These are phyloP conservation scores for Penaeus monodon DNA, from an alignment of 2,888 invertebrate genomes.

Conservation along the genomic window DNA sequence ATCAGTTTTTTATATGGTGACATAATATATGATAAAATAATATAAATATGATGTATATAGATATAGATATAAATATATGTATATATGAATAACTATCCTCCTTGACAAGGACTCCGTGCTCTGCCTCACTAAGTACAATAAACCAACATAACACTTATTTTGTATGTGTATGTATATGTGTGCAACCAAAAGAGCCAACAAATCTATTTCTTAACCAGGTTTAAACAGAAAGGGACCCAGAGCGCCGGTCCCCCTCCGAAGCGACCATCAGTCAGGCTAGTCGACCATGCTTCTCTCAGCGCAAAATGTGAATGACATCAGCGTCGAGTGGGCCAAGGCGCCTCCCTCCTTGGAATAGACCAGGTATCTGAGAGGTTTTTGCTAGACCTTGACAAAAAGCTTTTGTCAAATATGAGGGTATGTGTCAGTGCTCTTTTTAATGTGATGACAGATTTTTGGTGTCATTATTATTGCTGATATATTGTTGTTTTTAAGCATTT, in stretches of 20 bases:
- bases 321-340: conserved; percentile 91
- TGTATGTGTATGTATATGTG: no score
- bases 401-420: conserved; percentile 95
- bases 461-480: neutral
- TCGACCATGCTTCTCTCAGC: conserved; percentile 96
- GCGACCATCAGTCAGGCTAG: conserved; percentile 88
- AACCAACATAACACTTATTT: no score
- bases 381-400: conserved; percentile 97
- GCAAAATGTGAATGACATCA: conserved; percentile 79
- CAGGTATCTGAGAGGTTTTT: conserved; percentile 89
- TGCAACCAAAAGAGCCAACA: no score
- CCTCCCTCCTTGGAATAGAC: conserved; percentile 87
- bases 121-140: no score
- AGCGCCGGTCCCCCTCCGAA: conserved; percentile 78
- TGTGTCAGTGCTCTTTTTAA: conserved; percentile 64
- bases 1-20: no score
- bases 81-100: no score
- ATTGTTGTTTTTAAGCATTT: conserved; percentile 18
- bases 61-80: no score
- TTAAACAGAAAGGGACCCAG: conserved; percentile 44
- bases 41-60: no score
- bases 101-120: no score
- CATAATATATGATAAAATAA: no score
- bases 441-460: no score
- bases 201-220: conserved; percentile 24